These are phyloP conservation scores for Neocloeon triangulifer DNA, from an alignment of 1,140 invertebrate genomes.

Conservation along the genomic window DNA sequence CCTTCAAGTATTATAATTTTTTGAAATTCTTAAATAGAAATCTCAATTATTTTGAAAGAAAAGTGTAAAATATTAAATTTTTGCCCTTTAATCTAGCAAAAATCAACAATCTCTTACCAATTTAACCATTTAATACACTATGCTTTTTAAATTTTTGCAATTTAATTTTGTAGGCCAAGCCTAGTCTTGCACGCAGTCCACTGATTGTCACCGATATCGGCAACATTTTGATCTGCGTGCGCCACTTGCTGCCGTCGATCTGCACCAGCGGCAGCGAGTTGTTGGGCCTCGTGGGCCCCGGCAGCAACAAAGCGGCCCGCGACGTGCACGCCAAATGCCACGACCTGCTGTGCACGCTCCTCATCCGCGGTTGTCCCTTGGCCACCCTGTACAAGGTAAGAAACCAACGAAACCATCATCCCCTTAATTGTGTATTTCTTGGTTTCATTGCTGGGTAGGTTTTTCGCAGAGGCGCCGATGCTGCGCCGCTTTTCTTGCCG, in stretches of 20 bases:
- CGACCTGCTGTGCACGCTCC: conserved; percentile 40
- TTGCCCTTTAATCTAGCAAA: no score
- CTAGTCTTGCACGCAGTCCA: conserved; percentile 29
- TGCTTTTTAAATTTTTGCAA: no score
- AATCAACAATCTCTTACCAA: no score
- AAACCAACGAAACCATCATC: background rate
- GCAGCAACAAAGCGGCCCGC: conserved; percentile 32
- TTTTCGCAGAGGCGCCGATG: conserved; percentile 28
- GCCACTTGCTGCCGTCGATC: conserved; percentile 36
- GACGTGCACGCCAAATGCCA: conserved; percentile 60
- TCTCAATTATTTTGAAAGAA: no score
- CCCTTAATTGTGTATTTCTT: no score
- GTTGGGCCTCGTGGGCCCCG: conserved; percentile 19
- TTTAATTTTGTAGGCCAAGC: conserved; percentile 35
- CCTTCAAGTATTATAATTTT: no score
- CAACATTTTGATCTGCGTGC: conserved; percentile 45
- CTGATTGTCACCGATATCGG: conserved; percentile 44
- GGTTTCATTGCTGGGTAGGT: conserved; percentile 15
- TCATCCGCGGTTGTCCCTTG: conserved; percentile 42
- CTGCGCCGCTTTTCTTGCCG: conserved; percentile 24
- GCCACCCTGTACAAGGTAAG: conserved; percentile 45
- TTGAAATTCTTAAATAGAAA: no score
- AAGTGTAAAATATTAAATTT: no score
- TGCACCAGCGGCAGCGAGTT: conserved; percentile 34
- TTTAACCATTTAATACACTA: no score